Base-by-base conservation (phyloP, 2,888 invertebrate genomes). In the Ornithoptera priamus region DNA sequence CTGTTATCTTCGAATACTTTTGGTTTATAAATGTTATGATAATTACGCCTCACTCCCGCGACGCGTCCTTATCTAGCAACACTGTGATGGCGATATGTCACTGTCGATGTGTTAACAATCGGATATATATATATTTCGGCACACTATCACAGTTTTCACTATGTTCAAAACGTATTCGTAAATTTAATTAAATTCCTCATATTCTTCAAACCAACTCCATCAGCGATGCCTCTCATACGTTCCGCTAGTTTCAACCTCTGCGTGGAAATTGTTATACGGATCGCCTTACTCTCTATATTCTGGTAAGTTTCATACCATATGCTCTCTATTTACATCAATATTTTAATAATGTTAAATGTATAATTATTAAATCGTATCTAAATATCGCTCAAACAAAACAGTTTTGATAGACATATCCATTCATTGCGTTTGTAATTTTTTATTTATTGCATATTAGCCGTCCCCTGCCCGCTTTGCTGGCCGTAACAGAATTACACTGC, bases 191-290 rank as follows among this genome's bases (percentile, higher is more conserved):
- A 65, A 24, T 65, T 50, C 39, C 64, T 53, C 39, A 10, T 17
- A 50, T 67, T 20, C 65, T 62, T 60, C 50, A 60, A 63, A 63
- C 58, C 20, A 65, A 36, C 42, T 36, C 22, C 59, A 20, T 20
- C 22, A n/a, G 87, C 81, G 81, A 92, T 92, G 92, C 89, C 90
- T 58, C 75, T 92, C 73, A 86, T 91, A 77, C 88, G 92, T 75
- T 89, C 92, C 0, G 89, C 90, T 1, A 91, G 82, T 77, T 85
- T 83, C 70, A 91, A 87, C 80, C 81, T 93, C 79, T 85, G 93
- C 71, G 78, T 93, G 39, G 94, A 94, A 82, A 88, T 94, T 60
- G 78, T 87, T 39, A 80, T 94, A 67, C 88, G 94, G 0, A 86
- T 94, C 12, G 73, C 84, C 39, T 82, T 94, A 62, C 75, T 94